phyloP scores from a whole-genome alignment of 2,113 vertebrate genomes.

The Fulmarus glacialis region DNA sequence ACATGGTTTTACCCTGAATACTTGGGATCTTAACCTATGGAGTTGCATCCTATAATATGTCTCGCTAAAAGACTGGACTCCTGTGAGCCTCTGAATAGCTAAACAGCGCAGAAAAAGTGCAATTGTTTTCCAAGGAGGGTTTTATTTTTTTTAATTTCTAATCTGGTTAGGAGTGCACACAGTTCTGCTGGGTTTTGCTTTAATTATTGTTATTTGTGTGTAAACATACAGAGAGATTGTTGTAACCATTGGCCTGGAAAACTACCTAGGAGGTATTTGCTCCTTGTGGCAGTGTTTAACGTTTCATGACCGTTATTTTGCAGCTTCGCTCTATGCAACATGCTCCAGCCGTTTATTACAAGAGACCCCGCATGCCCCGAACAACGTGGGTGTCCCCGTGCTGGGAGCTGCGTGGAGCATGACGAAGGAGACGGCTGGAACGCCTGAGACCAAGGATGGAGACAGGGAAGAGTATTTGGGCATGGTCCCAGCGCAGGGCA shows the following conservation, averaged over 20 bases:
- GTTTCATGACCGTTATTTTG: not conserved
- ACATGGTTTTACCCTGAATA: not conserved
- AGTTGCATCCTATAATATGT: not conserved
- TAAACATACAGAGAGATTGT: not conserved
- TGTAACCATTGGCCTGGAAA: conserved; percentile 37
- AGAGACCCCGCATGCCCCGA: rapidly evolving
- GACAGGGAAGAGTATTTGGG: not conserved
- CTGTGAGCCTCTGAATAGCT: not conserved
- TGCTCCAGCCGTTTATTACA: rapidly evolving
- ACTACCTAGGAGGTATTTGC: not conserved
- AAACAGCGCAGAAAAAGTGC: not conserved
- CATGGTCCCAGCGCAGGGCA: not conserved
- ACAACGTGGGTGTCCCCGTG: rapidly evolving
- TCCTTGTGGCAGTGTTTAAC: not conserved
- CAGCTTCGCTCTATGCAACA: not conserved
- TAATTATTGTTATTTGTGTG: conserved; percentile 16
- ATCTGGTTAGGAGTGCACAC: not conserved
- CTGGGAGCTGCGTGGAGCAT: rapidly evolving
- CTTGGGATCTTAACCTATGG: not conserved
- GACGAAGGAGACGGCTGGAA: rapidly evolving
- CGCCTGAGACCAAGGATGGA: rapidly evolving
- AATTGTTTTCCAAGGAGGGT: not conserved
- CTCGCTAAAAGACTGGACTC: not conserved
- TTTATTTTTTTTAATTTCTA: not conserved
- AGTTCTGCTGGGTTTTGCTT: not conserved